These are phyloP conservation scores for Siniperca knerii DNA, from an alignment of 2,113 vertebrate species.

Conservation along the genomic window DNA sequence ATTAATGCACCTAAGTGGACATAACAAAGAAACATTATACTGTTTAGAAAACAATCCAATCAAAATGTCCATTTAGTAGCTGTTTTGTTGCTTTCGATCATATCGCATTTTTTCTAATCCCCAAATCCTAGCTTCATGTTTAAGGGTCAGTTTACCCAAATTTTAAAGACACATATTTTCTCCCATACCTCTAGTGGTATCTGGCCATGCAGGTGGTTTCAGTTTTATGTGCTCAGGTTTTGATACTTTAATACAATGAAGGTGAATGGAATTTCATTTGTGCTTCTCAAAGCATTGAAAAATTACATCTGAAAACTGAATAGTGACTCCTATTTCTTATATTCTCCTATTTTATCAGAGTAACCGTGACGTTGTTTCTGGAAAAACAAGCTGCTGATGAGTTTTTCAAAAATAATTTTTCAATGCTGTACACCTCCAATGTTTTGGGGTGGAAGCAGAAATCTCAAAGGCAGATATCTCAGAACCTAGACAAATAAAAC, in stretches of 20 bases:
- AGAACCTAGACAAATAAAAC: background rate
- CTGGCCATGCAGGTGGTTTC: background rate
- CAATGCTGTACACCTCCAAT: background rate
- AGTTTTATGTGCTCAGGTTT: background rate
- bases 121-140: background rate
- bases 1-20: background rate
- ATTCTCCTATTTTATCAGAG: too few species aligned
- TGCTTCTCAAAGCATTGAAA: background rate
- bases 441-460: background rate
- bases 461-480: background rate
- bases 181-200: background rate
- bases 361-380: background rate
- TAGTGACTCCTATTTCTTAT: background rate
- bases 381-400: background rate
- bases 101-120: background rate
- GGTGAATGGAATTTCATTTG: too few species aligned
- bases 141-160: background rate
- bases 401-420: background rate
- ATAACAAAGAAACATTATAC: background rate
- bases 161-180: background rate
- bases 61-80: background rate
- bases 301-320: background rate
- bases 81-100: background rate
- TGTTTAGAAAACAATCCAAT: background rate
- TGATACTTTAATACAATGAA: too few species aligned